These are phyloP conservation scores for Corythaeola cristata DNA, from an alignment of 2,113 vertebrate species.

Conservation along the genomic window DNA sequence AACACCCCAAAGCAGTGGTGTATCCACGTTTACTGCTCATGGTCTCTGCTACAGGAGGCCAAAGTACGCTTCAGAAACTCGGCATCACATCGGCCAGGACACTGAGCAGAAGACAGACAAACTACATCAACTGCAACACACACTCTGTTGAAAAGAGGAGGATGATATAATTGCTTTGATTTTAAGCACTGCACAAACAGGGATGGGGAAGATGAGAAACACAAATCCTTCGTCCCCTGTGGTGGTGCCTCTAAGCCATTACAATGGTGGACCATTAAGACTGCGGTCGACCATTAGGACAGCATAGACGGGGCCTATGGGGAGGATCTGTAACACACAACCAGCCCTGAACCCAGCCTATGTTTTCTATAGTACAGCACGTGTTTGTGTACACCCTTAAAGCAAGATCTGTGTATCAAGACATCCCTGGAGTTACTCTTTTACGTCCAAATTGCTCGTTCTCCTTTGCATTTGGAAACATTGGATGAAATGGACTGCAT, in stretches of 20 bases:
- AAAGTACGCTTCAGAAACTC: background rate
- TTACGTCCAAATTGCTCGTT: background rate
- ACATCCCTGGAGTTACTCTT: background rate
- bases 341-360: background rate
- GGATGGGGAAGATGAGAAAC: background rate
- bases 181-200: background rate
- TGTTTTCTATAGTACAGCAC: background rate
- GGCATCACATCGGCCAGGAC: background rate
- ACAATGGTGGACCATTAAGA: background rate
- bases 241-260: background rate
- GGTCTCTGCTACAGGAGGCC: background rate
- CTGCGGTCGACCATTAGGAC: background rate
- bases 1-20: background rate
- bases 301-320: rapidly evolving
- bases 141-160: background rate
- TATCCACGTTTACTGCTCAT: background rate
- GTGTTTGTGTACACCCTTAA: background rate
- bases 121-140: background rate
- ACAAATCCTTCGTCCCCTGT: background rate
- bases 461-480: background rate
- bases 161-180: background rate
- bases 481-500: background rate
- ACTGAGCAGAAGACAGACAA: background rate
- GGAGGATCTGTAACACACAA: background rate
- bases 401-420: background rate